Evolutionary conservation across 1,140 invertebrate genomes (phyloP).

Genomic region (Drosophila orosa): DNA sequence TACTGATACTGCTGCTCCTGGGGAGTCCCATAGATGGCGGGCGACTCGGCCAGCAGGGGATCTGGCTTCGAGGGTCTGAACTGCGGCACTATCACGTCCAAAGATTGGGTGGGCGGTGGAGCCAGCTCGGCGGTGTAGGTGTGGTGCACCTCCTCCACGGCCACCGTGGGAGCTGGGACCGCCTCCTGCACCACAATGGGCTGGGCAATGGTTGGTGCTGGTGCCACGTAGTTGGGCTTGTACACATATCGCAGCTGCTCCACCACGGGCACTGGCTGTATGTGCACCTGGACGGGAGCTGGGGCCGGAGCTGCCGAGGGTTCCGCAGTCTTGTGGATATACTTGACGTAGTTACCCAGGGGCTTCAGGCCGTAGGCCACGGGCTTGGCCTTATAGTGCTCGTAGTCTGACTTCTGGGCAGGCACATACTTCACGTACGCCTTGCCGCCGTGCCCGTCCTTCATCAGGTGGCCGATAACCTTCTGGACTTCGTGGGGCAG

Average conservation of each 20-base stretch:
- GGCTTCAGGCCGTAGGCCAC: slow-evolving; percentile 45
- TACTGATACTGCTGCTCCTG: slow-evolving; percentile 62
- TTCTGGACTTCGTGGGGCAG: slow-evolving; percentile 78
- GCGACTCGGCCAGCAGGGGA: slow-evolving; percentile 48
- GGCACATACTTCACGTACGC: slow-evolving; percentile 76
- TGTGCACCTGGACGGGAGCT: slow-evolving; percentile 69
- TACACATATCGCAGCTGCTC: slow-evolving; percentile 79
- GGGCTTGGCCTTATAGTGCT: slow-evolving; percentile 51
- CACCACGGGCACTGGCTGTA: slow-evolving; percentile 77
- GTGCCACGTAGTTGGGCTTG: slow-evolving; percentile 38
- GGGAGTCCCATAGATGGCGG: slow-evolving; percentile 44
- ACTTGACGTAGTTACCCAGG: slow-evolving; percentile 44
- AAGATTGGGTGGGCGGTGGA: slow-evolving; percentile 14
- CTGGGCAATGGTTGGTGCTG: slow-evolving; percentile 48
- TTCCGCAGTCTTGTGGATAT: slow-evolving; percentile 30
- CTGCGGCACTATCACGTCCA: slow-evolving; percentile 29
- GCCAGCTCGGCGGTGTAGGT: slow-evolving; percentile 59
- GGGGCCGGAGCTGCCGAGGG: neutral
- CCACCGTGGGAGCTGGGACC: neutral
- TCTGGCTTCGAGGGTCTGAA: slow-evolving; percentile 73
- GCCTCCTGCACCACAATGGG: slow-evolving; percentile 71
- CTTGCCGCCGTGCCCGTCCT: slow-evolving; percentile 65
- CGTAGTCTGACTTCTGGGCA: slow-evolving; percentile 65
- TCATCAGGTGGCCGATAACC: slow-evolving; percentile 70
- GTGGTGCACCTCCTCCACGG: slow-evolving; percentile 60